A percentile compares a stretch with the other conserved stretches of the same genome.
phyloP scores from a whole-genome alignment of 2,113 vertebrate genomes.

The Pteronura brasiliensis region DNA sequence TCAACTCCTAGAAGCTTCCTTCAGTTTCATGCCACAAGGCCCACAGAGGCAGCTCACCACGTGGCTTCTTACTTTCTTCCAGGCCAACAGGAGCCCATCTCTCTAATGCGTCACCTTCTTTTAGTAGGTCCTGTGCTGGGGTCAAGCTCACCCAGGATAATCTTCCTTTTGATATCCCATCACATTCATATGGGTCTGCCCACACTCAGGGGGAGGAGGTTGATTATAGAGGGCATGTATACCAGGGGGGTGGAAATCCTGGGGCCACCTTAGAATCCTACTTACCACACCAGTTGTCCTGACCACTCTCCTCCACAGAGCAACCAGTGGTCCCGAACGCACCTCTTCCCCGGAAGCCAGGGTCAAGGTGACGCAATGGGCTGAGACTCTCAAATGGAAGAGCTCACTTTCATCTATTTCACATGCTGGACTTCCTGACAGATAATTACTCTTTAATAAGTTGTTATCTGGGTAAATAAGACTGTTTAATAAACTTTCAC shows the following conservation, averaged over 20 bases:
- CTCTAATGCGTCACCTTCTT: neutral
- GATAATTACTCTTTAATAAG: neutral
- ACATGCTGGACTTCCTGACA: neutral
- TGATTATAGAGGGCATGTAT: neutral
- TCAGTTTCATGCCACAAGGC: neutral
- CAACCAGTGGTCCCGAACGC: neutral
- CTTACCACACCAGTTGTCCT: neutral
- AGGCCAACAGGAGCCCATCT: neutral
- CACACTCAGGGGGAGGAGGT: no score
- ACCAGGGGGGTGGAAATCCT: neutral
- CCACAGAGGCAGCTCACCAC: neutral
- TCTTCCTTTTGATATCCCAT: neutral
- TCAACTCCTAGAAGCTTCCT: neutral
- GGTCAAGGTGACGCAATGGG: neutral
- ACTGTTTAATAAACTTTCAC: neutral
- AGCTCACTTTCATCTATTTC: neutral
- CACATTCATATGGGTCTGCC: neutral
- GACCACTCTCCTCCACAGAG: neutral
- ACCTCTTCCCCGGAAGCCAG: neutral
- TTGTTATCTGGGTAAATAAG: neutral
- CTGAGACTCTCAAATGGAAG: neutral
- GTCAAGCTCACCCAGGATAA: neutral
- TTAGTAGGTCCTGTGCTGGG: neutral
- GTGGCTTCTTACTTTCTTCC: neutral
- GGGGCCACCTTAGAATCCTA: neutral